Evolutionary conservation across 2,888 invertebrate genomes (phyloP).

Genomic region (Subacronicta megacephala): DNA sequence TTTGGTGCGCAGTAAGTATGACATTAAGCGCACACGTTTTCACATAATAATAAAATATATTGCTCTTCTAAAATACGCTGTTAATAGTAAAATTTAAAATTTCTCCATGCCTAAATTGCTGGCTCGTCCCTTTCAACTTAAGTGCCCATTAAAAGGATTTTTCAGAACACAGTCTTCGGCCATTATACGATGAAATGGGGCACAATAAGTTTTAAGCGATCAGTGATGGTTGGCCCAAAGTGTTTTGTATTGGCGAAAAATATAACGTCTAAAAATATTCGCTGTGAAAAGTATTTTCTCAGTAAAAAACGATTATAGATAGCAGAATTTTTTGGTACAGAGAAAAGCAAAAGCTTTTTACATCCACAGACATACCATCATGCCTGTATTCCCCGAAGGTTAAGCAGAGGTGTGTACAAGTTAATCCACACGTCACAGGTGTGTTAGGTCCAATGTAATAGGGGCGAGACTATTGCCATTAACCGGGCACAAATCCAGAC

Average conservation of each 20-base stretch:
- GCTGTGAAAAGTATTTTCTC: background rate
- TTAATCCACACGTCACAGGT: too few species aligned
- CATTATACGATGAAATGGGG: slow-evolving; percentile 38
- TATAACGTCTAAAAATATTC: background rate
- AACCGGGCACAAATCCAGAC: too few species aligned
- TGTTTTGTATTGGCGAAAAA: background rate
- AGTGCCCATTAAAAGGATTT: slow-evolving; percentile 48
- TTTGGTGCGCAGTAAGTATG: too few species aligned
- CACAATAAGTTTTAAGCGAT: slow-evolving; percentile 17
- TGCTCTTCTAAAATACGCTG: background rate
- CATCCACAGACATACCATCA: too few species aligned
- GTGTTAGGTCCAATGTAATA: too few species aligned
- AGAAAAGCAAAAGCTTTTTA: too few species aligned
- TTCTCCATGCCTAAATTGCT: slow-evolving; percentile 25
- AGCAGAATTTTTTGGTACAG: too few species aligned
- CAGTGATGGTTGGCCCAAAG: background rate
- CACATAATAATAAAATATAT: too few species aligned
- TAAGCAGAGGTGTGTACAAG: too few species aligned
- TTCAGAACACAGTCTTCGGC: slow-evolving; percentile 21
- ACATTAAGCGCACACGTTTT: too few species aligned
- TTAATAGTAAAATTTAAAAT: slow-evolving; percentile 8
- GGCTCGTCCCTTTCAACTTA: slow-evolving; percentile 9
- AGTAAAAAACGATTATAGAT: background rate
- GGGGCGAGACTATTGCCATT: too few species aligned
- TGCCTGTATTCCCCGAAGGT: too few species aligned